Evolutionary conservation across 2,888 invertebrate genomes (phyloP).

Genomic region (Isoperla grammatica): DNA sequence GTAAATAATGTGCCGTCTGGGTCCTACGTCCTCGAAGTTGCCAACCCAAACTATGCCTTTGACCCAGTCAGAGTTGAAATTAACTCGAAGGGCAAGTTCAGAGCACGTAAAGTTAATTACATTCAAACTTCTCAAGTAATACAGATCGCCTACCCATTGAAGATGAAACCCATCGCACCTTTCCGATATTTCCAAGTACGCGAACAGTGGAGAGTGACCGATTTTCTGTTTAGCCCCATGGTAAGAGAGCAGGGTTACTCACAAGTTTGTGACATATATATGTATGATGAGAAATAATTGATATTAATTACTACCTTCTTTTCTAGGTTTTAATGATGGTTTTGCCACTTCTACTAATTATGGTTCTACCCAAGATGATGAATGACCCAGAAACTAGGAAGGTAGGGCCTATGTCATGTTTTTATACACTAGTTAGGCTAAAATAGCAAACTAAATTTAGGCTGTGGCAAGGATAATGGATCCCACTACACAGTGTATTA

Average conservation of each 20-base stretch:
- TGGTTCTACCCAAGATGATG: constrained; percentile 94
- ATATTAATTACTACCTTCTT: constrained; percentile 16
- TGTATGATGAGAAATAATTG: background rate
- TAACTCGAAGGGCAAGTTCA: constrained; percentile 92
- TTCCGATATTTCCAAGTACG: constrained; percentile 86
- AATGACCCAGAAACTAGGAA: constrained; percentile 97
- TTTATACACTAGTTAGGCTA: no score
- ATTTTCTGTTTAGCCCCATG: constrained; percentile 96
- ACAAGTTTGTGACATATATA: constrained; percentile 4
- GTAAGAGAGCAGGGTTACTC: constrained; percentile 44
- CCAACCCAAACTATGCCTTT: constrained; percentile 86
- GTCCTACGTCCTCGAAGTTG: constrained; percentile 89
- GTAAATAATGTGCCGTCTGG: constrained; percentile 85
- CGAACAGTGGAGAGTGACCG: constrained; percentile 95
- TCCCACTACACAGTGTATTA: no score
- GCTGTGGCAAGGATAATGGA: no score
- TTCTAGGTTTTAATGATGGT: constrained; percentile 89
- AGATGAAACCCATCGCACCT: constrained; percentile 75
- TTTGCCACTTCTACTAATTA: constrained; percentile 80
- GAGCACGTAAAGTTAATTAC: constrained; percentile 90
- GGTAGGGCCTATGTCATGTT: constrained; percentile 41
- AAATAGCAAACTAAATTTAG: no score
- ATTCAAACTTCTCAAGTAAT: constrained; percentile 87
- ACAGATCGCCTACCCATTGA: constrained; percentile 88
- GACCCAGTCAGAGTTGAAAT: constrained; percentile 96